These are phyloP conservation scores for Lasioglossum vierecki DNA, from an alignment of 2,888 invertebrate genomes.

Conservation along the genomic window DNA sequence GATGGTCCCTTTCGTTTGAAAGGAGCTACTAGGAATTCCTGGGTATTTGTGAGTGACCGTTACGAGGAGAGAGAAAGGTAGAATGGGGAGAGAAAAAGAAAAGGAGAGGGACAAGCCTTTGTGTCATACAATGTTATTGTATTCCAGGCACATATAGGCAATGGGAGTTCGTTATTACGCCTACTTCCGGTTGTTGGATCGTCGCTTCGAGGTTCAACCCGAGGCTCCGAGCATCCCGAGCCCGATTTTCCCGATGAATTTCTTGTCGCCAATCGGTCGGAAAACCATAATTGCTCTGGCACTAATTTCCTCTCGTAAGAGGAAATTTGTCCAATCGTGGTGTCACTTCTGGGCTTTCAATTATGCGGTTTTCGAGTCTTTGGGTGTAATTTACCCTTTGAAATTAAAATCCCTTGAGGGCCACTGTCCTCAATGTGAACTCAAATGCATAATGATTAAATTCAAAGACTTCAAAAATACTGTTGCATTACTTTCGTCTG, in stretches of 20 bases:
- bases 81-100: conserved; percentile 20
- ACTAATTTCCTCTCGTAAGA: no score
- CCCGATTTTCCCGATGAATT: neutral
- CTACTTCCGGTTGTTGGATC: conserved; percentile 75
- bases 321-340: no score
- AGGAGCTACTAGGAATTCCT: conserved; percentile 55
- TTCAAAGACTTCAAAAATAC: no score
- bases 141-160: conserved; percentile 71
- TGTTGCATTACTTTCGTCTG: no score
- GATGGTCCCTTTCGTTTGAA: conserved; percentile 13
- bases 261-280: neutral
- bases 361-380: no score
- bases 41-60: conserved; percentile 35
- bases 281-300: no score
- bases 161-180: conserved; percentile 77
- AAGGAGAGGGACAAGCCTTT: conserved; percentile 35
- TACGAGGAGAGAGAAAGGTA: neutral
- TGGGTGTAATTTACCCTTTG: no score
- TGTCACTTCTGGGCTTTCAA: no score
- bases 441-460: no score
- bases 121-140: conserved; percentile 67
- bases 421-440: no score
- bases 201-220: conserved; percentile 45
- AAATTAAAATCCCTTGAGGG: no score
- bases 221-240: conserved; percentile 36